Percentiles rank a stretch among this genome's conserved stretches.
Evolutionary conservation across 2,888 invertebrate species (phyloP).

Genomic region (Meiosimyza decipiens): DNA sequence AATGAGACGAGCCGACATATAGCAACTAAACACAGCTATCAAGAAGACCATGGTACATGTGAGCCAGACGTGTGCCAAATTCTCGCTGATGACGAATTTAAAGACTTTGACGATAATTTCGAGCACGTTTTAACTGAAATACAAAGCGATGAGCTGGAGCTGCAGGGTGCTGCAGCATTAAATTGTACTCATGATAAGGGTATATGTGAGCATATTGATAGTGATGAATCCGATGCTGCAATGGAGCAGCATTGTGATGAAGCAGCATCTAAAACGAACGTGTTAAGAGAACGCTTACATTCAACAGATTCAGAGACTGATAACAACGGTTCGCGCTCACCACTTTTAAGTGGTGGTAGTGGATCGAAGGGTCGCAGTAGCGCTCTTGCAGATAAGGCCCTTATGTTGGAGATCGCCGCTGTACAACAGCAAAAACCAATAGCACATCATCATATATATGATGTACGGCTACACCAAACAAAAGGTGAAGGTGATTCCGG

Average conservation of each 20-base stretch:
- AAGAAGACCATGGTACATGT: neutral
- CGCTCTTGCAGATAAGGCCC: conserved; percentile 49
- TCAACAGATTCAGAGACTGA: conserved; percentile 75
- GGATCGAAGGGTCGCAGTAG: conserved; percentile 35
- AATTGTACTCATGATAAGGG: conserved; percentile 39
- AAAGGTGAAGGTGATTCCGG: conserved; percentile 68
- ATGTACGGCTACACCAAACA: conserved; percentile 12
- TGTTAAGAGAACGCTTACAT: conserved; percentile 52
- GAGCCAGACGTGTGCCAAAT: conserved; percentile 25
- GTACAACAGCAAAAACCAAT: conserved; percentile 43
- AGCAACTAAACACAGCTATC: neutral
- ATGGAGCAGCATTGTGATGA: conserved; percentile 1
- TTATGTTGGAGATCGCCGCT: conserved; percentile 51
- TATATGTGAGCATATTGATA: conserved; percentile 50
- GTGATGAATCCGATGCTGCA: conserved; percentile 18
- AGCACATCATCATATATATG: conserved; percentile 35
- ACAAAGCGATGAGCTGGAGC: conserved; percentile 51
- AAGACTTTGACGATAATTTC: conserved; percentile 58
- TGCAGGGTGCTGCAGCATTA: conserved; percentile 45
- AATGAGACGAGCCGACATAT: conserved; percentile 36
- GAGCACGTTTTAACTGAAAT: conserved; percentile 38
- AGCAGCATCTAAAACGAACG: conserved; percentile 15
- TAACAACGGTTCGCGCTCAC: conserved; percentile 78
- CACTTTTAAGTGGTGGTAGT: conserved; percentile 70
- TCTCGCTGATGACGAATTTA: conserved; percentile 48